phyloP scores from a whole-genome alignment of 2,888 invertebrate genomes.

The Rhagonycha lutea region DNA sequence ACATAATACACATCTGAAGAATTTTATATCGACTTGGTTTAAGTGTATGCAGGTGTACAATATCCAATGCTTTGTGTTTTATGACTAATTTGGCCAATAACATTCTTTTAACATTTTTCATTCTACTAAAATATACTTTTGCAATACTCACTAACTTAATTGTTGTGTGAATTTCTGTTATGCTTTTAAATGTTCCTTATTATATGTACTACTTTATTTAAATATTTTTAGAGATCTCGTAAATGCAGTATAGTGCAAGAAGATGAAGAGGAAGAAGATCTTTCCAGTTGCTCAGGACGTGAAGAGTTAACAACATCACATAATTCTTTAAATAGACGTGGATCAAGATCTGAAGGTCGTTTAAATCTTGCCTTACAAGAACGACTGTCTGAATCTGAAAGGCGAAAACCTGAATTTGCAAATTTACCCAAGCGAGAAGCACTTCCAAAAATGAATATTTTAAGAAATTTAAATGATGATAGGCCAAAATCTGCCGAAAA shows the following conservation, averaged over 20 bases:
- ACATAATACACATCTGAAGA: not conserved
- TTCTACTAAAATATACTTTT: not conserved
- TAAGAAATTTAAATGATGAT: slow-evolving; percentile 21
- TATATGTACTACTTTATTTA: not conserved
- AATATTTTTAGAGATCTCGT: slow-evolving; percentile 64
- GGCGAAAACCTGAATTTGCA: slow-evolving; percentile 52
- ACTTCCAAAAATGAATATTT: slow-evolving; percentile 15
- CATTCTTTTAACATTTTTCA: not conserved
- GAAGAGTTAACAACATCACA: slow-evolving; percentile 59
- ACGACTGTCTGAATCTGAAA: slow-evolving; percentile 60
- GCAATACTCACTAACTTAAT: not conserved
- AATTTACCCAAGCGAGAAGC: slow-evolving; percentile 44
- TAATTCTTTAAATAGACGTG: slow-evolving; percentile 65
- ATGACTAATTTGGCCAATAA: not conserved
- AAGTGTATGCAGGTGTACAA: not conserved
- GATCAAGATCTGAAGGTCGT: slow-evolving; percentile 80
- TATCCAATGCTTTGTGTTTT: not conserved
- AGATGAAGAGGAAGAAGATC: slow-evolving; percentile 89
- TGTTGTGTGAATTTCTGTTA: not conserved
- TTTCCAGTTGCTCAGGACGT: slow-evolving; percentile 61
- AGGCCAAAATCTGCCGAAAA: slow-evolving; percentile 28
- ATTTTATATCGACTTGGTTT: not conserved
- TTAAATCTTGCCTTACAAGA: slow-evolving; percentile 73
- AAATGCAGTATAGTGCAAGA: slow-evolving; percentile 93
- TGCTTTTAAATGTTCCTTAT: not conserved